A percentile compares a stretch with the other conserved stretches of the same genome.
Conservation (phyloP, 2,113 vertebrate species). For the Colinus virginianus region DNA sequence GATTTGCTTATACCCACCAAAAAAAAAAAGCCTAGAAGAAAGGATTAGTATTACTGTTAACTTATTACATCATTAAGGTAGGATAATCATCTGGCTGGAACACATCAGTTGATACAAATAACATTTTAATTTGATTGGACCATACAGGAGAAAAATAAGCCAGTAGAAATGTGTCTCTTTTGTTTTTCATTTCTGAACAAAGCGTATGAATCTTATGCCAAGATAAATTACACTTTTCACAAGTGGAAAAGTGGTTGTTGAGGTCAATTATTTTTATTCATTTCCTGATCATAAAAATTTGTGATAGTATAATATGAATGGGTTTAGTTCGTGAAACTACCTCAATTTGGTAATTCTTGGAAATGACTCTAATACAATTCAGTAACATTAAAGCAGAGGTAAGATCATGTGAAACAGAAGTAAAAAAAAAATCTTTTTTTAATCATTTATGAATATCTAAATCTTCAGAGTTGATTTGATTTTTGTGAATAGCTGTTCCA, state of each 20-base stretch:
- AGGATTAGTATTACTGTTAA: not conserved
- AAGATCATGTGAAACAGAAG: not conserved
- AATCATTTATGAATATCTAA: not conserved
- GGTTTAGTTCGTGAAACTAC: not conserved
- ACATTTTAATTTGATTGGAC: not conserved
- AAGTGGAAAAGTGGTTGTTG: not conserved
- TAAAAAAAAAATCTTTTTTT: not conserved
- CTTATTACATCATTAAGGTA: not conserved
- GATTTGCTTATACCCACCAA: not conserved
- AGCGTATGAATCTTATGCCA: not conserved
- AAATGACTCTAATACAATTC: not conserved
- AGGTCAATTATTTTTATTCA: not conserved
- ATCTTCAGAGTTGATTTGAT: not conserved
- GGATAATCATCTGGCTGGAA: not conserved
- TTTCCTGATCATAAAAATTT: not conserved
- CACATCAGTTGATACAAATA: not conserved
- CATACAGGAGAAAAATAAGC: not conserved
- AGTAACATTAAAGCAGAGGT: conserved; percentile 15
- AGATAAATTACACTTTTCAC: not conserved
- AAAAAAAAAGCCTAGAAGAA: not conserved
- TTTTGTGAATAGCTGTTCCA: not conserved
- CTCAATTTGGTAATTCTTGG: not conserved
- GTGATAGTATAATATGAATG: not conserved
- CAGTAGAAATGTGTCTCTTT: not conserved
- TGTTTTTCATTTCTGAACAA: not conserved